Conservation (phyloP, 2,113 vertebrate genomes). For the Saccopteryx leptura region DNA sequence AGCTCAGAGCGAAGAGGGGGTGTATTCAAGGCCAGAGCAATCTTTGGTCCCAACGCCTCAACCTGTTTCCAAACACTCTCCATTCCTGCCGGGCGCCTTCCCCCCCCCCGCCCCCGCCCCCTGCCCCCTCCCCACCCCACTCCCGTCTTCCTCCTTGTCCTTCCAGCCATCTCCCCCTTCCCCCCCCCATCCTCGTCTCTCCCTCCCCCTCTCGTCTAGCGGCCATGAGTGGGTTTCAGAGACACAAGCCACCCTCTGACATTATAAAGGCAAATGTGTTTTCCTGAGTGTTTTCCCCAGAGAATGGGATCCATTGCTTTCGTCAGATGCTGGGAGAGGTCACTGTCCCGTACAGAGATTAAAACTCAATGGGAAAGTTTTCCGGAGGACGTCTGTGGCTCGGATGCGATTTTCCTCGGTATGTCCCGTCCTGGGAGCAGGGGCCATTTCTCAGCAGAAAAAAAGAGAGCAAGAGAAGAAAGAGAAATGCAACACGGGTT, state of each 20-base stretch:
- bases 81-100: not conserved
- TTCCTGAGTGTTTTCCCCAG: conserved; percentile 37
- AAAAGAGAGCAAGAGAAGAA: conserved; percentile 35
- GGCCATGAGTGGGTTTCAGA: conserved; percentile 3
- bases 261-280: not conserved
- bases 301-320: not conserved
- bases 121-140: too few relatives aligned
- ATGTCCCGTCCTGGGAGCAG: conserved; percentile 1
- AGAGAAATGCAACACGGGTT: conserved; percentile 71
- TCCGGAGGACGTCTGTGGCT: not conserved
- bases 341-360: conserved; percentile 9
- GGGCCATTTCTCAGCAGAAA: conserved; percentile 69
- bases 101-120: too few relatives aligned
- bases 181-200: too few relatives aligned
- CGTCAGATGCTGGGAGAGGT: conserved; percentile 11
- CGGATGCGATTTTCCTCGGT: conserved; percentile 26
- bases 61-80: not conserved
- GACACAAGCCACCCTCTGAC: not conserved
- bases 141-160: not conserved
- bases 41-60: not conserved
- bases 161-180: not conserved
- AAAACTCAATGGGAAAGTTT: not conserved
- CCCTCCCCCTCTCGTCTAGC: not conserved
- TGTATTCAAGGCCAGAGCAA: not conserved
- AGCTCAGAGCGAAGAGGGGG: not conserved